Conservation (phyloP, 2,113 vertebrate genomes). For the Mionectes macconnelli region DNA sequence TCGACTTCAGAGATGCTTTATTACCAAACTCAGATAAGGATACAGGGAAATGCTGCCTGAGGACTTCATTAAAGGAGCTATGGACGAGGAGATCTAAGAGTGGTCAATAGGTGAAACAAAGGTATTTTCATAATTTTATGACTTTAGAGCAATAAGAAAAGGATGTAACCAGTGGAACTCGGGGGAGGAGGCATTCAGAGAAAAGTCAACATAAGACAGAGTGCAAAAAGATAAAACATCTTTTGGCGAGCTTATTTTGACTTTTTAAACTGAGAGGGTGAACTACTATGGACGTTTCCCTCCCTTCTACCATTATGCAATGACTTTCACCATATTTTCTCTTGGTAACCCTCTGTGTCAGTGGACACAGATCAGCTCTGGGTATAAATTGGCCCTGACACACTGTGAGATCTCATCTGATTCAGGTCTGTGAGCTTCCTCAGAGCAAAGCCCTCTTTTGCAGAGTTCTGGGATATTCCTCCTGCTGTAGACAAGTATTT, state of each 20-base stretch:
- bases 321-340: not conserved
- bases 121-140: constrained; percentile 12
- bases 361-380: not conserved
- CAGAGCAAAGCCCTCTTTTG: not conserved
- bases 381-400: not conserved
- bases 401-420: not conserved
- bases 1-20: constrained; percentile 38
- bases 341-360: not conserved
- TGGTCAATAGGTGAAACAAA: not conserved
- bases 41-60: not conserved
- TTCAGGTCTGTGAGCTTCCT: not conserved
- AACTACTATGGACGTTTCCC: not conserved
- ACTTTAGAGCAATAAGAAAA: not conserved
- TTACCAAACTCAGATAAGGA: constrained; percentile 28
- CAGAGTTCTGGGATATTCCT: not conserved
- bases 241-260: constrained; percentile 22
- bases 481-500: not conserved
- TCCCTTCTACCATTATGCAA: not conserved
- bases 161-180: not conserved
- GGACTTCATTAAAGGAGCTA: not conserved
- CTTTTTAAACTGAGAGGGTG: not conserved
- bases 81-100: not conserved
- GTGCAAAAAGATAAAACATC: constrained; percentile 1
- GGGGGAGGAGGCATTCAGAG: not conserved
- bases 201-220: not conserved